These are phyloP conservation scores for Apotomis turbidana DNA, from an alignment of 2,888 invertebrate genomes.

Conservation along the genomic window DNA sequence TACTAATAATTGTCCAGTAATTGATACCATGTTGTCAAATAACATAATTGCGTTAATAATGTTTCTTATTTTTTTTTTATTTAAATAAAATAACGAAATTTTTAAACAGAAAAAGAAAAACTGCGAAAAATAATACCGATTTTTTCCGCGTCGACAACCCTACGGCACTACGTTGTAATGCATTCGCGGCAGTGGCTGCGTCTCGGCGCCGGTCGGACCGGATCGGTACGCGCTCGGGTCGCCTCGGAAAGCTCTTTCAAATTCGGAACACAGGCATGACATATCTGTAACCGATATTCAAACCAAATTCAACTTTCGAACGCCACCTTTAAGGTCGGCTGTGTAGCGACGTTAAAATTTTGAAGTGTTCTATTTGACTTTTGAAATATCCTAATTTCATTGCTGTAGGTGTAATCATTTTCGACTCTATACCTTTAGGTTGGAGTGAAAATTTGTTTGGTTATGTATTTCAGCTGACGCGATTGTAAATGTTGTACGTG, in stretches of 20 bases:
- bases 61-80: background rate
- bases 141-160: constrained; percentile 56
- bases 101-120: background rate
- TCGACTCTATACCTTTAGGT: constrained; percentile 49
- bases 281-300: constrained; percentile 61
- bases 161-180: constrained; percentile 74
- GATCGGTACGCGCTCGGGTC: constrained; percentile 80
- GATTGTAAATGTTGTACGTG: constrained; percentile 71
- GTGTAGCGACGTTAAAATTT: constrained; percentile 48
- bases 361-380: constrained; percentile 74
- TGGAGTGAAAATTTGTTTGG: constrained; percentile 56
- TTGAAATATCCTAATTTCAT: constrained; percentile 80
- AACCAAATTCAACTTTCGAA: constrained; percentile 51
- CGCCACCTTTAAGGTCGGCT: background rate
- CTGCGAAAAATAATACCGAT: background rate
- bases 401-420: constrained; percentile 50
- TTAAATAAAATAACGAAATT: background rate
- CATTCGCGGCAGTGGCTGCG: constrained; percentile 76
- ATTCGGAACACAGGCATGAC: constrained; percentile 76
- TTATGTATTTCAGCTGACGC: constrained; percentile 75
- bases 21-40: too few relatives aligned
- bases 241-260: constrained; percentile 78
- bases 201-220: constrained; percentile 80
- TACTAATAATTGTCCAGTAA: too few relatives aligned
- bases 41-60: background rate